Evolutionary conservation across 2,888 invertebrate species (phyloP).

Genomic region (Limnephilus lunatus): DNA sequence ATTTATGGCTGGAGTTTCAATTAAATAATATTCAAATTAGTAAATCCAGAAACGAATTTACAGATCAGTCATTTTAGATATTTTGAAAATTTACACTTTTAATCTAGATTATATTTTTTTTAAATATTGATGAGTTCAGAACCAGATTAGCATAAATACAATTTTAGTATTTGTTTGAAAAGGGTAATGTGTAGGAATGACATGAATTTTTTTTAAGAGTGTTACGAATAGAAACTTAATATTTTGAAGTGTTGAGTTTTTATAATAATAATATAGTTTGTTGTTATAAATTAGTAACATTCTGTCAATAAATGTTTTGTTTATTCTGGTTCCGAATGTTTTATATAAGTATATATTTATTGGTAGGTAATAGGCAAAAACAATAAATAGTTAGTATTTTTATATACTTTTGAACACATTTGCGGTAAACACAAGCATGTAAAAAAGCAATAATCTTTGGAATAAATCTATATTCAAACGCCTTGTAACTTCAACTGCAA

Average conservation of each 20-base stretch:
- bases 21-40: background rate
- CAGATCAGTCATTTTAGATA: background rate
- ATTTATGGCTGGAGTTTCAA: background rate
- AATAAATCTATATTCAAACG: background rate
- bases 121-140: background rate
- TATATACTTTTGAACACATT: background rate
- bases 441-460: conserved; percentile 17
- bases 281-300: too few species aligned
- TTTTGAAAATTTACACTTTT: background rate
- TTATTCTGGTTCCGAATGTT: background rate
- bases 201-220: too few species aligned
- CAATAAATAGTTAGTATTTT: conserved; percentile 11
- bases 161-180: background rate
- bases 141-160: background rate
- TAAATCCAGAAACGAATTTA: background rate
- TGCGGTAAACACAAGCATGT: conserved; percentile 16
- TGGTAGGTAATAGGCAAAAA: background rate
- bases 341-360: background rate
- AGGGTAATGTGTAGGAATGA: background rate
- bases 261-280: too few species aligned
- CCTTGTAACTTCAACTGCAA: background rate
- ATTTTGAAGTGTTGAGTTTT: too few species aligned
- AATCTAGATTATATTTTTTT: background rate
- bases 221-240: too few species aligned
- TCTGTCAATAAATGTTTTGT: too few species aligned